Conservation (phyloP, 2,113 vertebrate genomes). For the Sminthopsis crassicaudata region DNA sequence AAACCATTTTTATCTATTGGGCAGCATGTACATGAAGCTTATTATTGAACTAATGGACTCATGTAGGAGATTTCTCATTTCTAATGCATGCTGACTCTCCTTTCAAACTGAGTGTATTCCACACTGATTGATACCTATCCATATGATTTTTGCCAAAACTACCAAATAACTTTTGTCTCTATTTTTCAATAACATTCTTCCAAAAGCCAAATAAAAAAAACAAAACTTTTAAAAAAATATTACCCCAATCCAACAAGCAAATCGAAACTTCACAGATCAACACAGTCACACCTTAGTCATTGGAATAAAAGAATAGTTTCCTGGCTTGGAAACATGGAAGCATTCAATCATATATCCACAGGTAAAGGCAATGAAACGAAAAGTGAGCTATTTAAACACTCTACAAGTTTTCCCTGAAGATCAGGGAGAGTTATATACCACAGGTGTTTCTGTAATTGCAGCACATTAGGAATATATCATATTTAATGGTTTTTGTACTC, state of each 20-base stretch:
- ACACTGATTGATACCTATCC: slow-evolving; percentile 38
- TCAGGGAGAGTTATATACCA: slow-evolving; percentile 52
- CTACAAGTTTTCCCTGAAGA: slow-evolving; percentile 62
- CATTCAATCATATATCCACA: slow-evolving; percentile 51
- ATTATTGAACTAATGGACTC: slow-evolving; percentile 37
- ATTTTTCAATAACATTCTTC: slow-evolving; percentile 56
- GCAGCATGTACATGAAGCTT: not conserved
- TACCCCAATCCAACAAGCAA: not conserved
- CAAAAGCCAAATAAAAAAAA: slow-evolving; percentile 42
- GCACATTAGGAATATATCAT: slow-evolving; percentile 67
- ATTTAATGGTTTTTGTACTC: slow-evolving; percentile 75
- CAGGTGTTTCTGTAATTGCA: slow-evolving; percentile 78
- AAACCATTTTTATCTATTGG: slow-evolving; percentile 45
- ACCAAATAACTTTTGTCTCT: not conserved
- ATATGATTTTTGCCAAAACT: slow-evolving; percentile 44
- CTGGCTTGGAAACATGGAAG: slow-evolving; percentile 1
- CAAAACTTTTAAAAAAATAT: slow-evolving; percentile 24
- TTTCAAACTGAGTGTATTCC: not conserved
- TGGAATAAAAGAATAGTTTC: slow-evolving; percentile 68
- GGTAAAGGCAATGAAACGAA: slow-evolving; percentile 63
- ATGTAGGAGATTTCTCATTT: slow-evolving; percentile 30
- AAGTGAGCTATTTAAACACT: slow-evolving; percentile 55
- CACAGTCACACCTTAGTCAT: slow-evolving; percentile 56
- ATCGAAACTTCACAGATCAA: slow-evolving; percentile 64
- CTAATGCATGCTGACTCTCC: slow-evolving; percentile 24